Evolutionary conservation across 2,113 vertebrate species (phyloP), one percentile per base, ranked within the genome.

Genomic region (Osmerus eperlanus): DNA sequence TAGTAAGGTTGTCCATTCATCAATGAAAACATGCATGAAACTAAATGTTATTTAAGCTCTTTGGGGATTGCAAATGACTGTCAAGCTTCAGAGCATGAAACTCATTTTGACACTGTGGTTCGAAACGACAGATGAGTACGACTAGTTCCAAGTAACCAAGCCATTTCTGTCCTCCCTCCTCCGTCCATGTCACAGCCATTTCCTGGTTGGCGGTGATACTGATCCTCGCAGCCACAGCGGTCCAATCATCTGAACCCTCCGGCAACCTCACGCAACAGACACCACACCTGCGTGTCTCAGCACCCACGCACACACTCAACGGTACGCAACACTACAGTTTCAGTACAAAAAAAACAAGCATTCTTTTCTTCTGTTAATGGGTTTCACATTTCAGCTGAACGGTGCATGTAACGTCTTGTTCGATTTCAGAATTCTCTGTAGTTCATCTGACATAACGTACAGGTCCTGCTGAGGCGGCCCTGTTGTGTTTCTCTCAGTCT

Each of bases 171-270:
- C 14, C 55, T 71, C 4, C 1, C 14, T 11, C 25, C 2, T 15
- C 21, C 29, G 0, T 9, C 0, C 72, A 1, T 67, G 58, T 69
- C 66, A 0, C 80, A 89, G 86, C 11, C 1, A 0, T 83, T 19
- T 18, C 73, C 28, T 61, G 67, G 0, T 72, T 56, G 7, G 23
- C 71, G 61, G 67, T 14, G 0, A 25, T 61, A 25, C 59, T 86
- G 69, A 32, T 89, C 7, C 72, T 87, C 63, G 19, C 18, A 18
- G 19, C 89, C 56, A 69, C 71, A 62, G 52, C 79, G n/a, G 19
- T 14, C 7, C 78, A 62, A 13, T 72, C 70, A 4, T 69, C 72
- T 0, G 3, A 23, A 36, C 5, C 7, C 2, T 51, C 32, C 1
- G 19, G 73, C 5, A 16, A 18, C 67, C 32, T 68, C 12, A 63